A percentile compares a stretch with the other conserved stretches of the same genome.
phyloP scores from a whole-genome alignment of 2,113 vertebrate genomes.

The Erpornis zantholeuca region DNA sequence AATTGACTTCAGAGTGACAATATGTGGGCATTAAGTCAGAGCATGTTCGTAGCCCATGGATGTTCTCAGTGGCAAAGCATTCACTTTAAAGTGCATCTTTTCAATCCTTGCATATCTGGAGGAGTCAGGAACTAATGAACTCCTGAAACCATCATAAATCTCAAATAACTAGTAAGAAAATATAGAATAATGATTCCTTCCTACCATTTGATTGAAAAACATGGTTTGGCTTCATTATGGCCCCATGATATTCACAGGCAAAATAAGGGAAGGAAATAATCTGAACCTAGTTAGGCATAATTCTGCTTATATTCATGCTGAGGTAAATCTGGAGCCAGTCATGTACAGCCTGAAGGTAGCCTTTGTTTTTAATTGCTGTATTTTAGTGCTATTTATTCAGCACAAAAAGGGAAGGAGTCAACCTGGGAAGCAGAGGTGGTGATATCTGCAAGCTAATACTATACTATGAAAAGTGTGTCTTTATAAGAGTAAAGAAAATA shows the following conservation, averaged over 20 bases:
- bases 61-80: neutral
- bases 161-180: neutral
- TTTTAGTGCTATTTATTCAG: constrained; percentile 23
- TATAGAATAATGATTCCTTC: neutral
- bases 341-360: neutral
- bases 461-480: neutral
- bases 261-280: neutral
- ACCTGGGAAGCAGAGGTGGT: constrained; percentile 30
- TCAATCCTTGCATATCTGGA: neutral
- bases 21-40: neutral
- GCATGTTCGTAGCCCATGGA: neutral
- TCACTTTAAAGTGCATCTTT: neutral
- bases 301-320: neutral
- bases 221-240: neutral
- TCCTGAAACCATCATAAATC: neutral
- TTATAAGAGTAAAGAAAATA: constrained; percentile 24
- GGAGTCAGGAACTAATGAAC: neutral
- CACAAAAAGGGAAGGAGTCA: constrained; percentile 1
- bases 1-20: neutral
- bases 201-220: neutral
- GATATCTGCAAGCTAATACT: constrained; percentile 42
- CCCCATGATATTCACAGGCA: neutral
- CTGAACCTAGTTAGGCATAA: neutral
- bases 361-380: constrained; percentile 48
- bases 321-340: neutral